Evolutionary conservation across 2,797 vertebrate species (phyloP), one percentile per base, ranked within the genome.

Genomic region (Sparidentex hasta): DNA sequence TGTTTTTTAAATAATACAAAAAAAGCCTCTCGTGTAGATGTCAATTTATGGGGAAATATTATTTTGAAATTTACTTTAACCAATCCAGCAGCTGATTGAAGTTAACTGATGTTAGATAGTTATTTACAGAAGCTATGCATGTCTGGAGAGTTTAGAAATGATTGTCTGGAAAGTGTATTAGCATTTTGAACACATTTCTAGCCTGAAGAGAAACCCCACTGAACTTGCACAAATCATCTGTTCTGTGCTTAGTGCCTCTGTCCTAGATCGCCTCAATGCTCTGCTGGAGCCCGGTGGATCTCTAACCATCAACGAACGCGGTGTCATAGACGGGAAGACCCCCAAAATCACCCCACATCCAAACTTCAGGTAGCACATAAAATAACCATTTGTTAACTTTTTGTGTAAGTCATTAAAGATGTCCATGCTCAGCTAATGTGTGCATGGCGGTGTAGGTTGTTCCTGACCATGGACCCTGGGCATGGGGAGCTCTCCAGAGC

Each of bases 401-500:
- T 54, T 16, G 9, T 51, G 21, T 12, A 23, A 16, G 18, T 58
- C 2, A 1, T 44, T 11, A 3, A 50, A 61, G 17, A 13, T 1
- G 1, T 47, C 20, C 0, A 18, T 27, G 21, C 43, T 79, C 16
- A 73, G 54, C 46, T 72, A 5, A 14, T 69, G 20, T 64, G n/a
- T 50, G 33, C 11, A 13, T 38, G 38, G 3, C 16, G 72, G 3
- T 74, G 4, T 73, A 99, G 98, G 81, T 93, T 99, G 85, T 99
- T 99, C 87, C 95, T 99, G 79, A 96, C 97, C 63, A 98, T 99
- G 98, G 98, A 99, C 93, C 97, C 98, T 14, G 71, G 87, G 6
- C 97, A 99, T 2, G 97, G 98, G 8, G 98, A 99, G 92, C 97
- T 99, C 92, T 99, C 98, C 78, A 95, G 98, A 90, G 98, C 98